Evolutionary conservation across 2,888 invertebrate species (phyloP), one percentile per base, ranked within the genome.

Genomic region (Tridacna gigas): DNA sequence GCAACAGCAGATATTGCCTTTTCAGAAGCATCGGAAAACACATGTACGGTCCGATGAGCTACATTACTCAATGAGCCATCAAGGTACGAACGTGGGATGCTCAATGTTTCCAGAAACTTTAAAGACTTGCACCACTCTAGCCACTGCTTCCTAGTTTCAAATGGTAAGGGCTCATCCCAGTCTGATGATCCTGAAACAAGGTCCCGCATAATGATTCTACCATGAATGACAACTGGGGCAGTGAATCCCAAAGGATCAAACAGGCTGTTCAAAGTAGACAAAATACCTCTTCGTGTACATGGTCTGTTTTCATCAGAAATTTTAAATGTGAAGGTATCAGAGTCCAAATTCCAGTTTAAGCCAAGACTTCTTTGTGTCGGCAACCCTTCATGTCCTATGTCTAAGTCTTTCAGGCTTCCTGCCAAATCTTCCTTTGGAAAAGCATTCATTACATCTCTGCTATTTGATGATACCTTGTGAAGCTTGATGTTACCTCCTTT

Each of bases 11-110:
- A 78, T n/a, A 90, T 88, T 12, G 89, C 91, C 13, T 61, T 61
- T 83, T 87, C 88, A 4, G 90, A 89, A 0, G 89, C 89, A 74
- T 91, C 90, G 18, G 78, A 82, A 66, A 84, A 91, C 37, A 87
- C 65, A 63, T 88, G 86, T 26, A 73, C 25, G 5, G 65, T 63
- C 26, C 11, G 26, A 11, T 25, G 11, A 11, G 63, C 56, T 18
- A 25, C n/a, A 25, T 37, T 5, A 3, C 18, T 47, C 0, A 79
- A 25, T 47, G 77, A 66, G n/a, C 48, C 74, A 25, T 47, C n/a
- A 9, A 78, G 26, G 56, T 82, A 82, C 11, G 63, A 5, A 25
- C 79, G 48, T 3, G 85, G 79, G 20, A 85, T 79, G 20, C 77
- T 37, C 13, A 85, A 20, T 18, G 71, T 20, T 63, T 81, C 47